Evolutionary conservation across 2,888 invertebrate genomes (phyloP).

Genomic region (Hofmannophila pseudospretella): DNA sequence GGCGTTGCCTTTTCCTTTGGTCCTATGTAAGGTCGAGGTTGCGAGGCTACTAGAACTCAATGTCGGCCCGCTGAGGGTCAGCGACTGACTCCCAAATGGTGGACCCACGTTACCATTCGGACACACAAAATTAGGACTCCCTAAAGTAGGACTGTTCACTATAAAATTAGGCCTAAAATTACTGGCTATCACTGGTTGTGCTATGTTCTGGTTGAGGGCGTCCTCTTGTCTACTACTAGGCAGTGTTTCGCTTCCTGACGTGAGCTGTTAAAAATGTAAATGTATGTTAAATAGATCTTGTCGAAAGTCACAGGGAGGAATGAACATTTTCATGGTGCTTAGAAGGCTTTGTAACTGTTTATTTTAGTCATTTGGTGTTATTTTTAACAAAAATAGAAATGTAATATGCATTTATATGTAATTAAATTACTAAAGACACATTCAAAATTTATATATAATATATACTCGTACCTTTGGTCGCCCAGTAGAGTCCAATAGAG

Average conservation of each 20-base stretch:
- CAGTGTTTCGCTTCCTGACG: conserved; percentile 49
- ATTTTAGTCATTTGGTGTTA: too few relatives aligned
- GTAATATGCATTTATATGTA: too few relatives aligned
- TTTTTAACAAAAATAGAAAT: too few relatives aligned
- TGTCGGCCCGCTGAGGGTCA: conserved; percentile 60
- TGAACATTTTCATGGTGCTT: too few relatives aligned
- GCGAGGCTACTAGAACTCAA: conserved; percentile 65
- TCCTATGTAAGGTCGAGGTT: conserved; percentile 67
- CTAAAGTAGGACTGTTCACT: conserved; percentile 66
- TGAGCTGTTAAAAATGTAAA: conserved; percentile 39
- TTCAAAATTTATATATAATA: too few relatives aligned
- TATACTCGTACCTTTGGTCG: conserved; percentile 31
- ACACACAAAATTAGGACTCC: conserved; percentile 71
- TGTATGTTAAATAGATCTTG: not conserved
- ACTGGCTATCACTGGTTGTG: conserved; percentile 42
- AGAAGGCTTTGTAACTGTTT: too few relatives aligned
- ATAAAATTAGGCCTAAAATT: conserved; percentile 65
- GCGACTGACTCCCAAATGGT: conserved; percentile 61
- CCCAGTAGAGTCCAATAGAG: conserved; percentile 62
- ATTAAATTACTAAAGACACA: too few relatives aligned
- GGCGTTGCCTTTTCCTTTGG: conserved; percentile 69
- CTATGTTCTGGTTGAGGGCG: conserved; percentile 57
- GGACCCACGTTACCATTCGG: conserved; percentile 65
- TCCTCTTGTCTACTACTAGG: conserved; percentile 57
- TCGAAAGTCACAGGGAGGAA: too few relatives aligned